Evolutionary conservation across 2,113 vertebrate genomes (phyloP).

Genomic region (Psilopsiagon aymara): DNA sequence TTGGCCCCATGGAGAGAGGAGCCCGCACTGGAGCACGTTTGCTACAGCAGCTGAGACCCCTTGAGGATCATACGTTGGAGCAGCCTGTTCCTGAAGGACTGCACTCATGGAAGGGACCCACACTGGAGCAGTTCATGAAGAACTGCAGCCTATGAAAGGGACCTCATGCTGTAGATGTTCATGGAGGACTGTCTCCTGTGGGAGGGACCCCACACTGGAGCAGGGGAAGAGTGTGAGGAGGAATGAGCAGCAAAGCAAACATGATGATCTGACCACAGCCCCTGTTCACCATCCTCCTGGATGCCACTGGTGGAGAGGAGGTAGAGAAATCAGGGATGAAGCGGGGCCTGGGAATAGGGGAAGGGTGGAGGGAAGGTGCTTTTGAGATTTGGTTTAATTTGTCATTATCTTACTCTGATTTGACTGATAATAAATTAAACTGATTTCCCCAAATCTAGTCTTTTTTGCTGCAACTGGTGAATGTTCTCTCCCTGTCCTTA

Average conservation of each 20-base stretch:
- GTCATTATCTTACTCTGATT: not conserved
- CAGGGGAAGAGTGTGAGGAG: not conserved
- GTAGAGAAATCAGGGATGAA: not conserved
- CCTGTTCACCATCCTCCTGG: not conserved
- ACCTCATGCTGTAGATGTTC: not conserved
- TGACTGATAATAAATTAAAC: not conserved
- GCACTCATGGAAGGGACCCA: not conserved
- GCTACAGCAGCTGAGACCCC: not conserved
- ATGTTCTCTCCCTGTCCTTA: not conserved
- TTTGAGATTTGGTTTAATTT: not conserved
- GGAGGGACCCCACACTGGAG: not conserved
- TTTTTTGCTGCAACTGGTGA: not conserved
- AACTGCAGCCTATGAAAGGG: not conserved
- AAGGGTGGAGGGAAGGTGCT: not conserved
- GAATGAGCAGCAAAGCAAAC: not conserved
- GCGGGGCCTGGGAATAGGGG: not conserved
- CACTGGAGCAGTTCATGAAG: not conserved
- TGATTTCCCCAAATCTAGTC: not conserved
- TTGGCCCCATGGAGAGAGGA: not conserved
- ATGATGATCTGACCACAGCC: not conserved
- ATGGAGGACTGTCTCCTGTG: not conserved
- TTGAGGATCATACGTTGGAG: not conserved
- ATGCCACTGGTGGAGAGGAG: not conserved
- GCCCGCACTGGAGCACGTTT: accelerated
- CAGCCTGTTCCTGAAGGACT: not conserved